Conservation (phyloP, 2,888 invertebrate genomes). For the Hetaerina titia region DNA sequence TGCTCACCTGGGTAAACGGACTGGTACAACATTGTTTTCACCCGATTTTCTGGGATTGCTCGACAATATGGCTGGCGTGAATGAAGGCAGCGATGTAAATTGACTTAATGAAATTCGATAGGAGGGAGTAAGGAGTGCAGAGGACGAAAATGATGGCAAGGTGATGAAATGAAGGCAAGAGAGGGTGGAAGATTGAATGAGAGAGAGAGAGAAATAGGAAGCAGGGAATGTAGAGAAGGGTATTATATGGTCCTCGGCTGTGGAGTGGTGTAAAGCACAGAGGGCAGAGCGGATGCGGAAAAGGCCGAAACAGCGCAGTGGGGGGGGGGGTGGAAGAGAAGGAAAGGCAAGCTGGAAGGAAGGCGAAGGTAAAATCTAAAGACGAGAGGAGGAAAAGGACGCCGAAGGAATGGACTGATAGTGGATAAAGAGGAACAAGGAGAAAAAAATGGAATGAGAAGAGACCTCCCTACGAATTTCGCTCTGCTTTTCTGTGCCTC, state of each 20-base stretch:
- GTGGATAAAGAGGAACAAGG: background rate
- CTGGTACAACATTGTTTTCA: too few species aligned
- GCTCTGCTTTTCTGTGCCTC: background rate
- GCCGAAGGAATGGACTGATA: background rate
- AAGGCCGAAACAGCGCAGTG: background rate
- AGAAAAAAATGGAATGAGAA: background rate
- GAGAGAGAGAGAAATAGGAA: background rate
- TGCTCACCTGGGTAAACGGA: too few species aligned
- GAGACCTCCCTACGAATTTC: background rate
- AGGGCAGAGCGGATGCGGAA: background rate
- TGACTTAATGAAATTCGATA: too few species aligned
- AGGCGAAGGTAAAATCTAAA: background rate
- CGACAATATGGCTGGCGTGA: too few species aligned
- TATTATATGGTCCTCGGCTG: background rate
- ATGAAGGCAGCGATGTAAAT: too few species aligned
- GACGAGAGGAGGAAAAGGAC: background rate
- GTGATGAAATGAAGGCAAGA: too few species aligned
- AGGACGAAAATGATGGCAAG: too few species aligned
- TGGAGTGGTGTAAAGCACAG: background rate
- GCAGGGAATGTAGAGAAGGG: background rate
- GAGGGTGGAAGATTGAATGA: too few species aligned
- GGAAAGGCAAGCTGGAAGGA: background rate
- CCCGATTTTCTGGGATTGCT: too few species aligned
- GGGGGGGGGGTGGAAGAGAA: background rate
- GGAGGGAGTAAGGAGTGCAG: too few species aligned